A percentile compares a stretch with the other conserved stretches of the same genome.
phyloP scores from a whole-genome alignment of 2,888 invertebrate genomes.

The Blera fallax region DNA sequence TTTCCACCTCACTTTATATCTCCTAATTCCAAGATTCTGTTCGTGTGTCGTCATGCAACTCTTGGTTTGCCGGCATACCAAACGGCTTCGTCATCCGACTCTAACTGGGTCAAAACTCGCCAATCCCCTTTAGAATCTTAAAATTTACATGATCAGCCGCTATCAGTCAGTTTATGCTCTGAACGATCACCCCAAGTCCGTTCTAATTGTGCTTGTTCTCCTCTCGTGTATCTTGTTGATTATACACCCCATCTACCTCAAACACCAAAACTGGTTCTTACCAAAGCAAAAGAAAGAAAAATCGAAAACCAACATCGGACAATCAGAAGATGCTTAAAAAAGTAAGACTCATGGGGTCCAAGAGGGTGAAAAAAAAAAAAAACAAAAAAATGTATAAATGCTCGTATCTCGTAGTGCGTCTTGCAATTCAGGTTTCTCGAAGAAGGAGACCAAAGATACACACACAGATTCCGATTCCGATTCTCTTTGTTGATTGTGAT shows the following conservation, averaged over 20 bases:
- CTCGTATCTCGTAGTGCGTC: no score
- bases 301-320: constrained; percentile 1
- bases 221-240: background rate
- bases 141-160: no score
- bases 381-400: background rate
- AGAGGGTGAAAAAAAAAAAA: background rate
- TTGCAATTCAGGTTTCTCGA: constrained; percentile 60
- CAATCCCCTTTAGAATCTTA: no score
- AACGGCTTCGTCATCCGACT: no score
- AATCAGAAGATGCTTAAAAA: constrained; percentile 13
- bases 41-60: no score
- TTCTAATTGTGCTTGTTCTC: background rate
- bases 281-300: background rate
- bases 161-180: constrained; percentile 5
- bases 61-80: no score
- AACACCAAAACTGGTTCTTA: constrained; percentile 14
- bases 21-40: no score
- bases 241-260: constrained; percentile 36
- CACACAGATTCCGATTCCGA: background rate
- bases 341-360: background rate
- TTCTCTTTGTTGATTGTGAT: constrained; percentile 5
- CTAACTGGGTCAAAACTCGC: no score
- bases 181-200: background rate
- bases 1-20: no score
- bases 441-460: background rate